Conservation (phyloP, 2,797 vertebrate species). For the Chelonia mydas region DNA sequence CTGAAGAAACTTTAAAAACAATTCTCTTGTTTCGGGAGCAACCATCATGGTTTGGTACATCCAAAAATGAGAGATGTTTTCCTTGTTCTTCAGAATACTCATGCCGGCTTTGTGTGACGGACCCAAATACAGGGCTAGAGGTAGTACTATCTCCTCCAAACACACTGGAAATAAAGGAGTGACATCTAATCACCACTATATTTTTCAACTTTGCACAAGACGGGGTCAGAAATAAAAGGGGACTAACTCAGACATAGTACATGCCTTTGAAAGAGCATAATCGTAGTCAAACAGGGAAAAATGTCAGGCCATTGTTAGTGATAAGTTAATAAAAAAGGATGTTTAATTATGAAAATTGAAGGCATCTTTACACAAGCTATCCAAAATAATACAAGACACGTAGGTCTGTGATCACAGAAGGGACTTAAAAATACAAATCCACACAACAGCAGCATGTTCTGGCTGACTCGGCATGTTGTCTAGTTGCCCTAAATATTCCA, state of each 20-base stretch:
- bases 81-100: neutral
- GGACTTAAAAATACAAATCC: neutral
- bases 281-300: neutral
- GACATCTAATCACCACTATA: neutral
- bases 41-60: neutral
- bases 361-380: constrained; percentile 47
- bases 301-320: neutral
- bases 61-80: neutral
- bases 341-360: constrained; percentile 49
- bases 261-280: neutral
- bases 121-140: neutral
- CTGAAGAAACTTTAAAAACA: neutral
- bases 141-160: neutral
- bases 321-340: neutral
- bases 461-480: neutral
- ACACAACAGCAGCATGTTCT: neutral
- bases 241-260: neutral
- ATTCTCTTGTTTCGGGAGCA: neutral
- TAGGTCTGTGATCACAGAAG: constrained; percentile 61
- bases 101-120: too few species aligned
- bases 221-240: neutral
- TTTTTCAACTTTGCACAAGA: neutral
- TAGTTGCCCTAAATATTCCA: neutral
- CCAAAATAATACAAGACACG: constrained; percentile 50
- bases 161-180: neutral